phyloP scores from a whole-genome alignment of 2,888 invertebrate genomes.

The Galeruca laticollis region DNA sequence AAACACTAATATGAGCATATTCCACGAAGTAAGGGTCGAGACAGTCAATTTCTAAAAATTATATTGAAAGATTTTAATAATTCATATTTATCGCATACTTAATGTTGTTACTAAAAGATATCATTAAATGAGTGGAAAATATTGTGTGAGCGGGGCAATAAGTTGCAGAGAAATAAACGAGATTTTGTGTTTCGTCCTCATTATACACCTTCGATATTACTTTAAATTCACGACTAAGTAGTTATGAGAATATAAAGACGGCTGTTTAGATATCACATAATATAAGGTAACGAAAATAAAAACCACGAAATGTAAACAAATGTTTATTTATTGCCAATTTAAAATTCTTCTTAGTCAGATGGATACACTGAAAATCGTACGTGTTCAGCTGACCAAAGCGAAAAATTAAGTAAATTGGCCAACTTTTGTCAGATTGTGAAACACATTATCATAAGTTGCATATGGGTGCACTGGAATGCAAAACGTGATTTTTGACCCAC shows the following conservation, averaged over 20 bases:
- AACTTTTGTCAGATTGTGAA: conserved; percentile 48
- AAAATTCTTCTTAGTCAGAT: conserved; percentile 32
- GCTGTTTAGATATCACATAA: conserved; percentile 28
- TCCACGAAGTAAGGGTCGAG: no score
- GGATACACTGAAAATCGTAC: conserved; percentile 31
- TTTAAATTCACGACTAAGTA: neutral
- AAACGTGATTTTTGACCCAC: conserved; percentile 46
- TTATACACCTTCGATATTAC: conserved; percentile 7
- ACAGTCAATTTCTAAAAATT: no score
- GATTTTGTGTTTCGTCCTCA: neutral
- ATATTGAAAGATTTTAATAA: no score
- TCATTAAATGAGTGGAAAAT: neutral
- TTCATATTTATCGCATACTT: no score
- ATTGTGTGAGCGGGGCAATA: neutral
- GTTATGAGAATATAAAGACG: conserved; percentile 22
- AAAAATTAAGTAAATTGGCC: conserved; percentile 53
- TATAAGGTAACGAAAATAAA: conserved; percentile 20
- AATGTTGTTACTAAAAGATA: no score
- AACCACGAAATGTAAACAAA: conserved; percentile 29
- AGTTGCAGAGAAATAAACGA: neutral
- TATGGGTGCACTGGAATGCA: conserved; percentile 46
- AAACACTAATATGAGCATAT: no score
- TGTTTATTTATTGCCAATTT: conserved; percentile 35
- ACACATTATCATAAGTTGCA: conserved; percentile 50
- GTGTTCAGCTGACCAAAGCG: conserved; percentile 46